A percentile compares a stretch with the other conserved stretches of the same genome.
Evolutionary conservation across 2,797 vertebrate genomes (phyloP).

Genomic region (Leucoraja ocellata): DNA sequence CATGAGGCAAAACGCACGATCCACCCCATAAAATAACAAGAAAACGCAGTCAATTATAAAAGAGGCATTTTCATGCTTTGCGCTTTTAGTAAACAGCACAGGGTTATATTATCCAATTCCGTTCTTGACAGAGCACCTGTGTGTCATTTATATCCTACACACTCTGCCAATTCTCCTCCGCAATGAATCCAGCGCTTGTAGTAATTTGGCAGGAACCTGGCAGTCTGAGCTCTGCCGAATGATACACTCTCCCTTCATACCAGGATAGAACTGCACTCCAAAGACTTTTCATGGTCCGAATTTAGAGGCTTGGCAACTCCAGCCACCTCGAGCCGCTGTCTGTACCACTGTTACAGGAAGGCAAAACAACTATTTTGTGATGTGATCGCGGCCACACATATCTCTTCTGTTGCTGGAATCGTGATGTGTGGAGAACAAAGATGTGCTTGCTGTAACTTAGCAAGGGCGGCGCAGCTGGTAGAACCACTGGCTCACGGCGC

Average conservation of each 20-base stretch:
- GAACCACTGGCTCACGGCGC: too few species aligned
- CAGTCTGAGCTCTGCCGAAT: not conserved
- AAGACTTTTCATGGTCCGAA: not conserved
- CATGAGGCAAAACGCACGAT: not conserved
- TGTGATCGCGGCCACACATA: not conserved
- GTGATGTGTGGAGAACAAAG: not conserved
- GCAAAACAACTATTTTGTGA: not conserved
- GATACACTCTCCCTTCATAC: not conserved
- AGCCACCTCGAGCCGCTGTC: not conserved
- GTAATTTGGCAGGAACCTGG: not conserved
- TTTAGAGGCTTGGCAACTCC: not conserved
- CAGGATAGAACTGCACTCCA: not conserved
- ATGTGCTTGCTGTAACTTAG: not conserved
- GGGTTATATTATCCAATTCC: not conserved
- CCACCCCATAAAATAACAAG: not conserved
- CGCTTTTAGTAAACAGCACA: not conserved
- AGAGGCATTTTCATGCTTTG: not conserved
- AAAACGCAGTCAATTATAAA: not conserved
- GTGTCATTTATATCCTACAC: not conserved
- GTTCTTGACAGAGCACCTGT: not conserved
- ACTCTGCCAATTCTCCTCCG: not conserved
- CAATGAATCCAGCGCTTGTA: not conserved
- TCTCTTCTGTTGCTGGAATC: not conserved
- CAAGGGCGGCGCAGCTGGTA: too few species aligned
- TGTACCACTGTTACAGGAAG: not conserved